Evolutionary conservation across 2,888 invertebrate species (phyloP), one percentile per base, ranked within the genome.

Genomic region (Oligia strigilis): DNA sequence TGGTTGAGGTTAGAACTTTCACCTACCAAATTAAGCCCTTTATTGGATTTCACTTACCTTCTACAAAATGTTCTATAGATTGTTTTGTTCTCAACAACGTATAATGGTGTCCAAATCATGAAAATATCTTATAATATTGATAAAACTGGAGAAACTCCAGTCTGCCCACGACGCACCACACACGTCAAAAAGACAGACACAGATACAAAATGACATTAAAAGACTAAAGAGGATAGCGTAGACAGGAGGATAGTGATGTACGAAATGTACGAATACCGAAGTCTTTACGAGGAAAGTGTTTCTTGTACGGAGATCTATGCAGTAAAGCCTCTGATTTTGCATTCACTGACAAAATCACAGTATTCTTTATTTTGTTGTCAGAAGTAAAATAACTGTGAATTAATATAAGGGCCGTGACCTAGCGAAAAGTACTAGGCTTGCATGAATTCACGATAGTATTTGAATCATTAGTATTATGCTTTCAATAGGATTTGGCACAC

Each of bases 81-180:
- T 75, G 74, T 75, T 85, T 80, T 90, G 36, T 80, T 87, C 65
- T 84, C 58, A 82, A 86, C 75, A 82, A 84, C 74, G 82, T 81
- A 43, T 79, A 83, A 58, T 82, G 81, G 69, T 89, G 86, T 60
- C 76, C 88, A 90, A 94, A 89, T 93, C 95, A 95, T 95, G 93
- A 94, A 95, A 93, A 82, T 90, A 88, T 83, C 82, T 72, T 86
- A 76, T 49, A 89, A 91, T 85, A 87, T 76, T 75, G 66, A 80
- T 87, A 88, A 88, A 91, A 88, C 90, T 91, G 92, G 86, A 88
- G 78, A 78, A 83, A 88, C 83, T 87, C 89, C 92, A 93, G 90
- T 88, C 90, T 91, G 92, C 93, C 93, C 94, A 95, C 96, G 94
- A 95, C 94, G 93, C 94, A 94, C 90, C 79, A 71, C 84, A 86